Evolutionary conservation across 2,888 invertebrate species (phyloP).

Genomic region (Mimas tiliae): DNA sequence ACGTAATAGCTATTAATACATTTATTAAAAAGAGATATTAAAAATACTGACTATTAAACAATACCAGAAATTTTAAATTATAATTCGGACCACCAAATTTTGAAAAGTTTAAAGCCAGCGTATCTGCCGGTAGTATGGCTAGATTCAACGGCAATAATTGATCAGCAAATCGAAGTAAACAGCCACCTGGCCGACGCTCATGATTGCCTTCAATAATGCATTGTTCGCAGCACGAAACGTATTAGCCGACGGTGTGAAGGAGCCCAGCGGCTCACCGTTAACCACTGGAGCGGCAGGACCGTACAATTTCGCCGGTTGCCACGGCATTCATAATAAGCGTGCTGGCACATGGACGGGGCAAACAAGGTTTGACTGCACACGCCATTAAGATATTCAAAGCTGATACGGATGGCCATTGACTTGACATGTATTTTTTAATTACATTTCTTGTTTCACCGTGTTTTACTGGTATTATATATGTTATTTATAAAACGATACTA

Average conservation of each 20-base stretch:
- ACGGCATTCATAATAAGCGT: slow-evolving; percentile 59
- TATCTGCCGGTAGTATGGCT: slow-evolving; percentile 35
- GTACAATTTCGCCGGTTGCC: slow-evolving; percentile 47
- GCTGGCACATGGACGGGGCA: slow-evolving; percentile 55
- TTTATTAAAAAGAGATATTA: too few species aligned
- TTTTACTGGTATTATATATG: slow-evolving; percentile 6
- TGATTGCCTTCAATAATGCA: slow-evolving; percentile 77
- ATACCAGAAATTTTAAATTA: too few species aligned
- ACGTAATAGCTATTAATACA: too few species aligned
- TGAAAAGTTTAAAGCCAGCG: slow-evolving; percentile 43
- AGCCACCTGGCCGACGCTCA: slow-evolving; percentile 66
- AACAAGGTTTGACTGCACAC: slow-evolving; percentile 70
- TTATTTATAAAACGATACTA: slow-evolving; percentile 17
- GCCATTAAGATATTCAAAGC: slow-evolving; percentile 70
- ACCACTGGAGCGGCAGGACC: slow-evolving; percentile 35
- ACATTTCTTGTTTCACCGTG: slow-evolving; percentile 9
- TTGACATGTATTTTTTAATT: slow-evolving; percentile 59
- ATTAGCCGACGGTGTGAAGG: slow-evolving; percentile 47
- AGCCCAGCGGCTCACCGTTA: slow-evolving; percentile 36
- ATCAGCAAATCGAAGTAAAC: slow-evolving; percentile 73
- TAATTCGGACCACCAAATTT: slow-evolving; percentile 4
- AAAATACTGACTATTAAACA: too few species aligned
- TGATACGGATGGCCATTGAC: slow-evolving; percentile 58
- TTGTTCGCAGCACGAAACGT: slow-evolving; percentile 66
- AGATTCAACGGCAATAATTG: slow-evolving; percentile 65